phyloP scores from a whole-genome alignment of 2,113 vertebrate species.

The Hiodon alosoides region DNA sequence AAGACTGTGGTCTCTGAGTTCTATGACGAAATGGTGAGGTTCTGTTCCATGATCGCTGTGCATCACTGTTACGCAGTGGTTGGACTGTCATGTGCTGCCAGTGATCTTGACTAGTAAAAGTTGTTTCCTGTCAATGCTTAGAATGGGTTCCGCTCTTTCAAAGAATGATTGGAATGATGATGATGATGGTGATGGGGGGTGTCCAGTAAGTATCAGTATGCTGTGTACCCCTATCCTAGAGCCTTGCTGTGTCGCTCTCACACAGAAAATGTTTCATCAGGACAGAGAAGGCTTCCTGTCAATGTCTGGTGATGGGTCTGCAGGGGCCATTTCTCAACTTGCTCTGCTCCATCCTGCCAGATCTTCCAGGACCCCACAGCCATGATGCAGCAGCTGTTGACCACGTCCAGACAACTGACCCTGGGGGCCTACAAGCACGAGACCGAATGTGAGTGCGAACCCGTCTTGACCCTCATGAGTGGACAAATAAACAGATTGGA shows the following conservation, averaged over 20 bases:
- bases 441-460: slow-evolving; percentile 84
- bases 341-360: slow-evolving; percentile 47
- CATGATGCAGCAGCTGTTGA: slow-evolving; percentile 98
- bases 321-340: too few species aligned
- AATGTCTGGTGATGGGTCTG: too few species aligned
- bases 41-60: neutral
- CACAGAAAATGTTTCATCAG: too few species aligned
- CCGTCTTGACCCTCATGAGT: neutral
- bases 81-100: neutral
- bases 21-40: slow-evolving; percentile 94
- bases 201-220: neutral
- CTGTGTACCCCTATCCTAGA: too few species aligned
- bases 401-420: slow-evolving; percentile 90
- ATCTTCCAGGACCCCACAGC: slow-evolving; percentile 98
- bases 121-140: too few species aligned
- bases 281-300: too few species aligned
- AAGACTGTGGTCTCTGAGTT: slow-evolving; percentile 98
- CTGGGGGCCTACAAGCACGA: slow-evolving; percentile 96
- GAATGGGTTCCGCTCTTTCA: too few species aligned
- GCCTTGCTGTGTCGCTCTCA: too few species aligned
- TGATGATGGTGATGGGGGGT: neutral
- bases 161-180: neutral
- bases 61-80: neutral
- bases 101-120: neutral
- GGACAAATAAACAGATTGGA: neutral